Evolutionary conservation across 2,797 vertebrate genomes (phyloP).

Genomic region (Cossypha caffra): DNA sequence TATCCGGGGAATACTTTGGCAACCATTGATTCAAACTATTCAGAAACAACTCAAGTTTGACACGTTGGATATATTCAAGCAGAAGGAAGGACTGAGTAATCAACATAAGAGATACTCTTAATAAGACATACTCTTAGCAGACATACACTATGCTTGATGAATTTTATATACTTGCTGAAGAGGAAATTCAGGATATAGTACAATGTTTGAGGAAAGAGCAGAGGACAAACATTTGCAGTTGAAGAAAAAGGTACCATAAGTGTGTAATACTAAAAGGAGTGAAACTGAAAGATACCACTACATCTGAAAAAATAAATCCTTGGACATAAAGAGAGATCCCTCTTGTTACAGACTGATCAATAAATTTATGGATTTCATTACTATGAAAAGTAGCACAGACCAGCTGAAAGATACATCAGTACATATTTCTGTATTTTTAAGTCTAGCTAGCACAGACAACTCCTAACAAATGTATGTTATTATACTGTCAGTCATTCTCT

Average conservation of each 20-base stretch:
- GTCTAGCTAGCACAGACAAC: background rate
- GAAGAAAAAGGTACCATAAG: background rate
- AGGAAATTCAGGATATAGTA: background rate
- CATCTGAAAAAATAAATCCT: background rate
- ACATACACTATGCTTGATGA: background rate
- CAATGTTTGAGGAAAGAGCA: background rate
- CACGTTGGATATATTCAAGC: background rate
- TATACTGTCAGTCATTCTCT: slow-evolving; percentile 8
- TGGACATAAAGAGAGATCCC: background rate
- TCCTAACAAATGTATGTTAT: background rate
- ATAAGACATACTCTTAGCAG: background rate
- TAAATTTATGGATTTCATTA: background rate
- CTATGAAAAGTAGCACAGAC: background rate
- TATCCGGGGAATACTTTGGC: background rate
- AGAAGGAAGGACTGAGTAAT: background rate
- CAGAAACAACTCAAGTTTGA: background rate
- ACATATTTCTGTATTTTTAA: background rate
- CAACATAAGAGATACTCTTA: background rate
- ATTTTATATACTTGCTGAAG: background rate
- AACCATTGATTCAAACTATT: background rate
- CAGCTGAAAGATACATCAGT: background rate
- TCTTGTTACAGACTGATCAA: background rate
- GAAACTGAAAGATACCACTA: background rate
- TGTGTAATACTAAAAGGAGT: background rate
- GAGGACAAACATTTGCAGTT: background rate